phyloP scores from a whole-genome alignment of 2,113 vertebrate genomes.

The Labeo rohita region DNA sequence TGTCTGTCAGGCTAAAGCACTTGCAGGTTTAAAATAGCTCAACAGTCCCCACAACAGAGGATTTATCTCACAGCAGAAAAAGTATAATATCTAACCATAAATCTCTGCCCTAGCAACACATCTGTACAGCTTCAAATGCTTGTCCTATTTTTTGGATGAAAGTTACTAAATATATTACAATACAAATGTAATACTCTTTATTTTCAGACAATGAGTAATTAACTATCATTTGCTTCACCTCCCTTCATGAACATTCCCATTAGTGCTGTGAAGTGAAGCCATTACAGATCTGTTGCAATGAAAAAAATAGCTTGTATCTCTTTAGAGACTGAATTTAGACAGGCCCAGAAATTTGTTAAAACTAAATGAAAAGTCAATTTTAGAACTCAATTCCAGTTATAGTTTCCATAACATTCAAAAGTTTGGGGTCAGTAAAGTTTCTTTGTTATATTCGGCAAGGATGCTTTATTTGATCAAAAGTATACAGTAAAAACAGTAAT shows the following conservation, averaged over 20 bases:
- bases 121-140: not conserved
- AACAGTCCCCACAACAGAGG: slow-evolving; percentile 43
- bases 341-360: not conserved
- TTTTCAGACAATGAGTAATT: not conserved
- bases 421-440: too few species aligned
- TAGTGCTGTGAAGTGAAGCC: not conserved
- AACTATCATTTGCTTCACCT: not conserved
- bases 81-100: slow-evolving; percentile 35
- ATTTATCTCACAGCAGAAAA: slow-evolving; percentile 38
- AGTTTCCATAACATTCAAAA: too few species aligned
- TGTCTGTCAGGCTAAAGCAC: slow-evolving; percentile 61
- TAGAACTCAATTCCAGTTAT: too few species aligned
- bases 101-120: slow-evolving; percentile 29
- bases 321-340: not conserved
- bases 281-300: not conserved
- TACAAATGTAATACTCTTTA: not conserved
- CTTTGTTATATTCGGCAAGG: too few species aligned
- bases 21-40: slow-evolving; percentile 58
- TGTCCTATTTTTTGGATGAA: not conserved
- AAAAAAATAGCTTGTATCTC: not conserved
- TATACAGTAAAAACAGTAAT: too few species aligned
- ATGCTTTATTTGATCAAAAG: too few species aligned
- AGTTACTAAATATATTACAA: not conserved
- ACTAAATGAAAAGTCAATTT: not conserved
- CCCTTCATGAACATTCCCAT: not conserved